Evolutionary conservation across 2,888 invertebrate species (phyloP), one percentile per base, ranked within the genome.

Genomic region (Adela reaumurella): DNA sequence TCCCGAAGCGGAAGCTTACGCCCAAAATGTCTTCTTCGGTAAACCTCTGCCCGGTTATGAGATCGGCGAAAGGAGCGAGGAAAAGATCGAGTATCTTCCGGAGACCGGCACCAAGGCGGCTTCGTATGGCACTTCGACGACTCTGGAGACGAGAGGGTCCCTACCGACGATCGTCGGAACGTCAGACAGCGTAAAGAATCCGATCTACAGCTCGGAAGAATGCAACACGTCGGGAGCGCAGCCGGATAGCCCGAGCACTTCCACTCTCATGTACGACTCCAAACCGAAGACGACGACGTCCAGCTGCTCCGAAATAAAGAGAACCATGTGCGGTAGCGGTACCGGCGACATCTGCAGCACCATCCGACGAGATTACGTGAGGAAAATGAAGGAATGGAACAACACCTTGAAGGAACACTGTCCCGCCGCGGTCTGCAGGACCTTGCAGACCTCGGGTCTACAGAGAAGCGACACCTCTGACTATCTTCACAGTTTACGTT

Each of bases 351-450:
- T 77, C 10, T 56, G 71, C 43, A 54, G 62, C 17, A 68, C 57
- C 43, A 71, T 80, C 49, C 60, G 76, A 1, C 71, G 63, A 50
- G 80, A 80, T 59, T 80, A 79, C 53, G 74, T 74, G 60, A 66
- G 64, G 51, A 74, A 76, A 55, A 79, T 80, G 77, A 74, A 70
- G 47, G 73, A 78, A 56, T 80, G 80, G 79, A 79, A 80, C 53
- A 65, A 68, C 50, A 74, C 76, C 1, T 60, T 77, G 35, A 64
- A 66, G 49, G 68, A 78, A 52, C 74, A 77, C 58, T 68, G 67
- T 56, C 65, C 70, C 8, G 63, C 70, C 19, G 55, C 59, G 41
- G 62, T 67, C 3, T 67, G 68, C 52, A 43, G 17, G n/a, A 63
- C 62, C 50, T 69, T 65, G 53, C 65, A 62, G 56, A 59, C 56